phyloP scores from a whole-genome alignment of 2,797 vertebrate genomes.

The Meda fulgida region DNA sequence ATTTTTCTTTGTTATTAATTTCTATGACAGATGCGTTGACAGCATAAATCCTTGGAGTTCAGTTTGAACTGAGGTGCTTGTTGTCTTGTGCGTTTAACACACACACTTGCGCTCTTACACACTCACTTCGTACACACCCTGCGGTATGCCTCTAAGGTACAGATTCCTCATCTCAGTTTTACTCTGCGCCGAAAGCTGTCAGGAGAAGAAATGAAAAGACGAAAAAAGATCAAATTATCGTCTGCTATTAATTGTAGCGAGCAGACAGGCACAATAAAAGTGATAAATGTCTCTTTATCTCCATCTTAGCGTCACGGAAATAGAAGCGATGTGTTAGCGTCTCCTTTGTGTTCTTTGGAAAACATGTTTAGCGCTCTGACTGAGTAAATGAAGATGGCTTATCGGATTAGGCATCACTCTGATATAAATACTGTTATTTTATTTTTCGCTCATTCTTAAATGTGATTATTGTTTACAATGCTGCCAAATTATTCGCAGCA shows the following conservation, averaged over 20 bases:
- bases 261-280: conserved; percentile 70
- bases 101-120: not conserved
- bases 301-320: conserved; percentile 53
- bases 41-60: conserved; percentile 34
- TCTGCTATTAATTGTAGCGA: conserved; percentile 78
- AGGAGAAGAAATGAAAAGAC: conserved; percentile 71
- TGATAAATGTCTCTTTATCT: conserved; percentile 76
- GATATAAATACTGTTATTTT: conserved; percentile 80
- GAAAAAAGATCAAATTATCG: conserved; percentile 76
- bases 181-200: conserved; percentile 35
- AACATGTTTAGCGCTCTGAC: conserved; percentile 54
- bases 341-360: conserved; percentile 54
- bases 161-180: conserved; percentile 48
- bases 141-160: conserved; percentile 59
- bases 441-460: conserved; percentile 76
- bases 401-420: conserved; percentile 76
- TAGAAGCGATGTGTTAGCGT: conserved; percentile 47
- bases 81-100: conserved; percentile 9
- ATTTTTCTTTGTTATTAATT: conserved; percentile 37
- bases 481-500: conserved; percentile 52
- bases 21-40: conserved; percentile 37
- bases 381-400: conserved; percentile 78
- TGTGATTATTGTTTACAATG: conserved; percentile 71
- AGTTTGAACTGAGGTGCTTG: conserved; percentile 24
- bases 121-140: conserved; percentile 10